These are phyloP conservation scores for Choristoneura rosaceana DNA, from an alignment of 2,888 invertebrate genomes.

Conservation along the genomic window DNA sequence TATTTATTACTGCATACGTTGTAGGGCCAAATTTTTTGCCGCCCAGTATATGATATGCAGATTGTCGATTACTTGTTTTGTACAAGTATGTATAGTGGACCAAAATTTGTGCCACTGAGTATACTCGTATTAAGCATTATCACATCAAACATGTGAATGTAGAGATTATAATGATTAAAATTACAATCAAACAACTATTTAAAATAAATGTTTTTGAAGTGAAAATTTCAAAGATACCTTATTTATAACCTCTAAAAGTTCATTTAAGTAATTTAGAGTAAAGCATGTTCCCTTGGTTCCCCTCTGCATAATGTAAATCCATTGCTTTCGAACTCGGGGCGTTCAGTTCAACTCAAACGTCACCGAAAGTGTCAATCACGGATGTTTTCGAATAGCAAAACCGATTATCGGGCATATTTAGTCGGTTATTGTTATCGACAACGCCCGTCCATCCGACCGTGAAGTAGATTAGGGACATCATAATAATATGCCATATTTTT, in stretches of 20 bases:
- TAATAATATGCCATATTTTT: conserved; percentile 82
- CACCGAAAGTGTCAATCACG: conserved; percentile 83
- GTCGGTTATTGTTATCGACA: conserved; percentile 84
- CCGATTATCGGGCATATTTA: conserved; percentile 84
- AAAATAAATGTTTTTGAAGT: conserved; percentile 17
- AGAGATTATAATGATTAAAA: too few relatives aligned
- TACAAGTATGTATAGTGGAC: too few relatives aligned
- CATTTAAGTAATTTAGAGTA: conserved; percentile 43
- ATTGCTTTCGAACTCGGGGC: conserved; percentile 62
- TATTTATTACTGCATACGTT: too few relatives aligned
- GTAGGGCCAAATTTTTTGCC: too few relatives aligned
- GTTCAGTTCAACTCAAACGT: conserved; percentile 71
- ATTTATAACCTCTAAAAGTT: conserved; percentile 16
- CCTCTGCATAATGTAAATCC: conserved; percentile 56
- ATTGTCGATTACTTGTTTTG: too few relatives aligned
- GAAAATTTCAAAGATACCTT: conserved; percentile 12
- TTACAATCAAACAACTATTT: not conserved
- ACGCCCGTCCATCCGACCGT: conserved; percentile 74
- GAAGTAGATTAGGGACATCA: conserved; percentile 84
- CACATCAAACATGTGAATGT: not conserved
- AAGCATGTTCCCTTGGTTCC: conserved; percentile 45
- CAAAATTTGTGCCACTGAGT: too few relatives aligned
- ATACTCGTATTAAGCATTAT: too few relatives aligned
- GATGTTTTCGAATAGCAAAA: conserved; percentile 83
- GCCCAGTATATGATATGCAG: too few relatives aligned